A percentile compares a stretch with the other conserved stretches of the same genome.
These are phyloP conservation scores for Oryzias woworae DNA, from an alignment of 2,113 vertebrate species.

Conservation along the genomic window DNA sequence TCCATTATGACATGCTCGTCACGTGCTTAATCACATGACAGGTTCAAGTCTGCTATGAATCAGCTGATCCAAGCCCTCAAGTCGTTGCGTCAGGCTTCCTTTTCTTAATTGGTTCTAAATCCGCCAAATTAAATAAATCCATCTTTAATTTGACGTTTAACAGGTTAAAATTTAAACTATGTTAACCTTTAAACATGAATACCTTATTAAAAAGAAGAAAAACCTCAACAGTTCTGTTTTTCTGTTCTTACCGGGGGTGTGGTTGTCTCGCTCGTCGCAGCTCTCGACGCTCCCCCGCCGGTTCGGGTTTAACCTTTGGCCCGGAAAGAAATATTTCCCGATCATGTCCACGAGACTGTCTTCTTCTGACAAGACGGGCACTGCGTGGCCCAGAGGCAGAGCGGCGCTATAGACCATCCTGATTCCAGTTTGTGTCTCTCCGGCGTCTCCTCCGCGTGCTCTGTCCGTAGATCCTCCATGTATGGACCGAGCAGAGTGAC, in stretches of 20 bases:
- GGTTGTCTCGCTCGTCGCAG: conserved; percentile 43
- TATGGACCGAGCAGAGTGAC: background rate
- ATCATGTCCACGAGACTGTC: conserved; percentile 58
- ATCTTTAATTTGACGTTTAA: background rate
- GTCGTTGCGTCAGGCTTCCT: conserved; percentile 30
- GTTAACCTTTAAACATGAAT: too few species aligned
- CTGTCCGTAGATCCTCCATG: conserved; percentile 48
- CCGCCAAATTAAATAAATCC: conserved; percentile 2
- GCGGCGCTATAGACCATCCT: conserved; percentile 73
- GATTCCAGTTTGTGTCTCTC: conserved; percentile 23
- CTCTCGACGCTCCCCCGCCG: conserved; percentile 66
- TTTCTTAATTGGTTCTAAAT: background rate
- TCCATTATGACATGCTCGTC: background rate
- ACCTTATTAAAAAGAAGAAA: too few species aligned
- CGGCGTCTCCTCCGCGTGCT: conserved; percentile 28
- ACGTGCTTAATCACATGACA: background rate
- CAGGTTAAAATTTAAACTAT: too few species aligned
- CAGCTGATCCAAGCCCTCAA: conserved; percentile 56
- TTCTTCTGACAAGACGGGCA: conserved; percentile 48
- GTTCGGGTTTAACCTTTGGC: background rate
- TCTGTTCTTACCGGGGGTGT: conserved; percentile 59
- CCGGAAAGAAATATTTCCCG: conserved; percentile 51
- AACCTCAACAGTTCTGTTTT: background rate
- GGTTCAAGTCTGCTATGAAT: conserved; percentile 4
- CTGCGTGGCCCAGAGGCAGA: conserved; percentile 54